Evolutionary conservation across 2,888 invertebrate species (phyloP).

Genomic region (Melinaea marsaeus): DNA sequence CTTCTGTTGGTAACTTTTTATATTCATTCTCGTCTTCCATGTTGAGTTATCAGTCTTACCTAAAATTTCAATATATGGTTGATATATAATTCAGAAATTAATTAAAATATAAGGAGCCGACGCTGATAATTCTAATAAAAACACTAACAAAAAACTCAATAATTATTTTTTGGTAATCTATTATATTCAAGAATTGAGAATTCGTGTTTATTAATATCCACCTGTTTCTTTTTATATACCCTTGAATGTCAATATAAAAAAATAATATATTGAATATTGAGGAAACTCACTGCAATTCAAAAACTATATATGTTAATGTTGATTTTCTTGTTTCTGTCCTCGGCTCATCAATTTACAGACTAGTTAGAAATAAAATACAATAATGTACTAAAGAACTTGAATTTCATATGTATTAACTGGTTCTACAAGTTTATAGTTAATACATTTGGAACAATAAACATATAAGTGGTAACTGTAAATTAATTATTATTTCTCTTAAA

Average conservation of each 20-base stretch:
- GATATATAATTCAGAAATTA: neutral
- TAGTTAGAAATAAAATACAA: neutral
- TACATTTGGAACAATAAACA: neutral
- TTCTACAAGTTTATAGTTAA: neutral
- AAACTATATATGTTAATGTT: too few relatives aligned
- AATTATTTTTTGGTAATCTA: too few relatives aligned
- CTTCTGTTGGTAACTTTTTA: constrained; percentile 91
- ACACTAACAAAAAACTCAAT: neutral
- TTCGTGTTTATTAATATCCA: too few relatives aligned
- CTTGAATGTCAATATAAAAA: too few relatives aligned
- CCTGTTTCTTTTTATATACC: too few relatives aligned
- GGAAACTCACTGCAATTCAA: too few relatives aligned
- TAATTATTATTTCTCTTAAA: neutral
- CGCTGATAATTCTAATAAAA: neutral
- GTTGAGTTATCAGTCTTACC: constrained; percentile 42
- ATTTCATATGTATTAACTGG: neutral
- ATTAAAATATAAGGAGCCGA: neutral
- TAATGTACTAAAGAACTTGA: neutral
- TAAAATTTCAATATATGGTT: constrained; percentile 10
- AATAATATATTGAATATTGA: too few relatives aligned
- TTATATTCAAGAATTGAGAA: too few relatives aligned
- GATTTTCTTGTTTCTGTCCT: too few relatives aligned
- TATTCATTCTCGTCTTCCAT: constrained; percentile 94
- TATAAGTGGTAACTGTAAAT: neutral
- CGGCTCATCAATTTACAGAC: neutral